phyloP scores from a whole-genome alignment of 2,797 vertebrate species.

The Megaceryle alcyon region DNA sequence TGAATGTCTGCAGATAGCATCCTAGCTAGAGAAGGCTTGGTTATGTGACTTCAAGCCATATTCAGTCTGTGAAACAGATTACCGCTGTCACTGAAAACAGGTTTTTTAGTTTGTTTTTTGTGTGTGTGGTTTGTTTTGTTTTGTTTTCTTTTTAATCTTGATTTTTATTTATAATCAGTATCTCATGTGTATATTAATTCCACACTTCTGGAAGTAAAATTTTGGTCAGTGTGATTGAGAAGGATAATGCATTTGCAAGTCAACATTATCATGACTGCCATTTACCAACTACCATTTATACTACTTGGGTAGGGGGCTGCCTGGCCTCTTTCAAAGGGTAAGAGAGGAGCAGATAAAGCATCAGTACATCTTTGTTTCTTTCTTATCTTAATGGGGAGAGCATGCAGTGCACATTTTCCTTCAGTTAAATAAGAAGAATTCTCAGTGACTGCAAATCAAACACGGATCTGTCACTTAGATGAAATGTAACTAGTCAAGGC shows the following conservation, averaged over 20 bases:
- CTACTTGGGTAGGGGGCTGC: not conserved
- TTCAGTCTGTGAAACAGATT: too few relatives aligned
- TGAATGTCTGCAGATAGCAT: too few relatives aligned
- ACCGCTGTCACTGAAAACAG: too few relatives aligned
- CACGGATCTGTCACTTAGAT: not conserved
- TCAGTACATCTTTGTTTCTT: not conserved
- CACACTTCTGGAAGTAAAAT: not conserved
- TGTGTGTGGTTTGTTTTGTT: too few relatives aligned
- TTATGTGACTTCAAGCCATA: too few relatives aligned
- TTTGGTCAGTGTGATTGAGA: not conserved
- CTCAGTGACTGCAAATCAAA: not conserved
- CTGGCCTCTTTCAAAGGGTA: not conserved
- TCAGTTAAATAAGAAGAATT: not conserved
- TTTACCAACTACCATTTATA: not conserved
- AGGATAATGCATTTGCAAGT: not conserved
- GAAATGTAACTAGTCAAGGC: not conserved
- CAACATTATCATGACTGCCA: not conserved
- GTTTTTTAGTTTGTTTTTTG: too few relatives aligned
- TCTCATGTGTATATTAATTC: not conserved
- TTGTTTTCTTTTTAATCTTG: not conserved
- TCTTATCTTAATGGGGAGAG: not conserved
- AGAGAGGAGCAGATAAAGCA: not conserved
- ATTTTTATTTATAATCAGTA: not conserved
- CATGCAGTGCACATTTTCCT: not conserved
- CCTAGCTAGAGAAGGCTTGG: too few relatives aligned